Evolutionary conservation across 2,113 vertebrate genomes (phyloP), one percentile per base, ranked within the genome.

Genomic region (Empidonax alnorum): DNA sequence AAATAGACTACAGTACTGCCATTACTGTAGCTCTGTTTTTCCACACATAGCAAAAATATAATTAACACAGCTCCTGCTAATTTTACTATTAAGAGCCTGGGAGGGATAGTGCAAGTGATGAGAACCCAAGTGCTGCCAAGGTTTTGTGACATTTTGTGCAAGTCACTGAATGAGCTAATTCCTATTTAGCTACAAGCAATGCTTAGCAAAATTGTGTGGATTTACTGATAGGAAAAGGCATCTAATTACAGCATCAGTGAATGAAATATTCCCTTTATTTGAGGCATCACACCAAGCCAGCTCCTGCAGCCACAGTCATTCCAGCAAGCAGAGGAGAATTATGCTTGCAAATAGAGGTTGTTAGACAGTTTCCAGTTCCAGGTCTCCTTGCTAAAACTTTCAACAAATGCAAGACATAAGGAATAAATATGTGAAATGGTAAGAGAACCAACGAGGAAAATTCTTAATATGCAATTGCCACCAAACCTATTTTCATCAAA

Each of bases 31-130:
- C 10, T 89, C 49, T 77, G 53, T 3, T 93, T 67, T 58, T 58
- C 28, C 46, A 79, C 5, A 1, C 42, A 74, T 33, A 25, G 21
- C 50, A 90, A 67, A 94, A 89, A 74, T 55, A 37, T 25, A 85
- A 96, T 79, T 94, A 91, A 93, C 49, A 86, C 28, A 87, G 30
- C 12, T 83, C 33, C 30, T 85, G 75, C 59, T 84, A 90, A 80
- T 96, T 91, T 94, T 79, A 75, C 78, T 89, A 85, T 41, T 77
- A 87, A 74, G 22, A 84, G 14, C 50, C 39, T 28, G 25, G 68
- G 6, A 35, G 79, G 33, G 84, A 77, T 82, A 91, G 63, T 21
- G 19, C 47, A 77, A 91, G 46, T 46, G 53, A 90, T 47, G 86
- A 87, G 78, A 93, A 83, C 6, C 6, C 62, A 89, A 89, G 49